These are phyloP conservation scores for Catotricha subobsoleta DNA, from an alignment of 2,888 invertebrate species.

Conservation along the genomic window DNA sequence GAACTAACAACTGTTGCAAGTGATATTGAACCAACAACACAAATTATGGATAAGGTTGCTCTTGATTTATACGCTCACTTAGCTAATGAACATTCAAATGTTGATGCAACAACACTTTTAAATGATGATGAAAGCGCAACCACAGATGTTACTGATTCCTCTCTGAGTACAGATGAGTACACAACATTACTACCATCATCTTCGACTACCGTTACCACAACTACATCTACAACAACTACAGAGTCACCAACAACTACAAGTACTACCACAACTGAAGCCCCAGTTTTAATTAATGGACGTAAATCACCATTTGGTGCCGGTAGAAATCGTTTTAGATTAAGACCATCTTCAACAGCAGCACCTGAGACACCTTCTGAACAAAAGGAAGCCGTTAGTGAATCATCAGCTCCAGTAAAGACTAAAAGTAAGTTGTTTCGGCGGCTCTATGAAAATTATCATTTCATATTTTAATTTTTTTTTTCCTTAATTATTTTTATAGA, in stretches of 20 bases:
- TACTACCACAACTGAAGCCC: conserved; percentile 28
- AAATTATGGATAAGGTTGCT: conserved; percentile 66
- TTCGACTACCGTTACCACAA: conserved; percentile 31
- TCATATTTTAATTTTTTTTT: not conserved
- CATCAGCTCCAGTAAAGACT: conserved; percentile 1
- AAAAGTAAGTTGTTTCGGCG: conserved; percentile 2
- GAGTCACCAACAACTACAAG: conserved; percentile 26
- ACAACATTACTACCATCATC: conserved; percentile 32
- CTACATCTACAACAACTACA: conserved; percentile 31
- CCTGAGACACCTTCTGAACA: conserved; percentile 2
- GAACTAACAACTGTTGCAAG: conserved; percentile 25
- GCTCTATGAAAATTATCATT: not conserved
- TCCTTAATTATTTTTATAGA: conserved; percentile 15
- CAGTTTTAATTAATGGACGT: conserved; percentile 10
- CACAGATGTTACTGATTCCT: conserved; percentile 22
- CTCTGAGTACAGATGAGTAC: conserved; percentile 12
- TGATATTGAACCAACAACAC: conserved; percentile 30
- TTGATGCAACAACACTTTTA: conserved; percentile 14
- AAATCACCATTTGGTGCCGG: conserved; percentile 3
- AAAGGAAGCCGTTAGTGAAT: not conserved
- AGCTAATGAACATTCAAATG: conserved; percentile 43
- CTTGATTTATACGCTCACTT: conserved; percentile 66
- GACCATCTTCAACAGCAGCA: conserved; percentile 1
- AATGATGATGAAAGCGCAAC: conserved; percentile 19
- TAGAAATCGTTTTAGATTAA: conserved; percentile 8